Evolutionary conservation across 2,888 invertebrate genomes (phyloP).

Genomic region (Augiades crinisus): DNA sequence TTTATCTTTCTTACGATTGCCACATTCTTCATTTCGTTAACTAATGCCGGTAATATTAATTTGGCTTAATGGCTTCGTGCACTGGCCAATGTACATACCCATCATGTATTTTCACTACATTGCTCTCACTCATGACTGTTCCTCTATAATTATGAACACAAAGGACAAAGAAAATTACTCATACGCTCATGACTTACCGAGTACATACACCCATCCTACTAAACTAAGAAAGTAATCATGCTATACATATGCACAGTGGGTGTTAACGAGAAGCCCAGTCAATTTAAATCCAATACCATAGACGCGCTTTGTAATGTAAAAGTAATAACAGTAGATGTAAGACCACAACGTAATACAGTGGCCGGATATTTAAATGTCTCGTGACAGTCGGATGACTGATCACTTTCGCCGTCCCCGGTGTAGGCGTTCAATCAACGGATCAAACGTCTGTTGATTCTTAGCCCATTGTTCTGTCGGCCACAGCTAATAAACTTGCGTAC

Average conservation of each 20-base stretch:
- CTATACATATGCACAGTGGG: neutral
- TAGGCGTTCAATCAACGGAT: conserved; percentile 50
- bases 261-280: conserved; percentile 1
- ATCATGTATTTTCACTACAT: neutral
- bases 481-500: conserved; percentile 64
- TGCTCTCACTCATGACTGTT: neutral
- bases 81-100: conserved; percentile 9
- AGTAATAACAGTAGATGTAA: conserved; percentile 26
- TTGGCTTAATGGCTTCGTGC: conserved; percentile 22
- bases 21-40: neutral
- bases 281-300: conserved; percentile 21
- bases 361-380: conserved; percentile 51
- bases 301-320: conserved; percentile 24
- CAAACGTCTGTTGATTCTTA: conserved; percentile 45
- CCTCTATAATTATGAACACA: neutral
- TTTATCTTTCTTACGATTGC: conserved; percentile 10
- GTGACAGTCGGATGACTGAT: conserved; percentile 46
- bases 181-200: neutral
- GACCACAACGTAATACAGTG: conserved; percentile 49
- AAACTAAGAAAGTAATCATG: conserved; percentile 4
- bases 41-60: conserved; percentile 3
- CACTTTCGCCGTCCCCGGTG: conserved; percentile 62
- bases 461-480: conserved; percentile 54
- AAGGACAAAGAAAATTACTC: conserved; percentile 6
- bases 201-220: too few relatives aligned